Evolutionary conservation across 2,888 invertebrate genomes (phyloP), one percentile per base, ranked within the genome.

Genomic region (Diarsia rubi): DNA sequence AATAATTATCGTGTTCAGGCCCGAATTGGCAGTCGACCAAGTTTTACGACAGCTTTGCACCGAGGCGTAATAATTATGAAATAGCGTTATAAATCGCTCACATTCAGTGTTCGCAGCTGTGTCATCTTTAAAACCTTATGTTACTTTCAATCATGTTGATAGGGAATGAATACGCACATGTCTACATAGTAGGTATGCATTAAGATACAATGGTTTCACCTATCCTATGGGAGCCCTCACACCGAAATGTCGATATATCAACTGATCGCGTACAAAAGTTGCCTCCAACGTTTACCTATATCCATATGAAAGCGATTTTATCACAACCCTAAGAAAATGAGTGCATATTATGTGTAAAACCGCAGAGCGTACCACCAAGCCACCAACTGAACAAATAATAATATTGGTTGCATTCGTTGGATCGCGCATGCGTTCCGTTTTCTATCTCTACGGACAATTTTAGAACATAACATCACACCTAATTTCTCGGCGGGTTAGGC

Each of bases 1-100:
- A 76, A 73, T 81, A 84, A 74, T 70, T 59, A 68, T 75, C 42
- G 44, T 54, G 37, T 44, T 64, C 63, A 47, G n/a, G 64, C 24
- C 12, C 16, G 47, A 44, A 44, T 80, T 86, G 86, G 86, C 84
- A 60, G 27, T 37, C 21, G 31, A 73, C 85, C 85, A 83, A 86
- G 67, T 64, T 68, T 74, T 60, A 81, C 45, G 60, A 68, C 70
- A 69, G 59, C 31, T 69, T 71, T 27, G 60, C 79, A 65, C 62
- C 59, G 44, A n/a, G 37, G 27, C 71, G 63, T 75, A 75, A 74
- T 74, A 78, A 59, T 86, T 79, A 84, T 85, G 76, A 82, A 85
- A 84, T 79, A 77, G 73, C 16, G 45, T 73, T 81, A 54, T 74
- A 82, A 78, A 78, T 86, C 69, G 67, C 69, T 83, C 62, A 74